phyloP scores from a whole-genome alignment of 2,797 vertebrate species.

The Buceros bicornis region DNA sequence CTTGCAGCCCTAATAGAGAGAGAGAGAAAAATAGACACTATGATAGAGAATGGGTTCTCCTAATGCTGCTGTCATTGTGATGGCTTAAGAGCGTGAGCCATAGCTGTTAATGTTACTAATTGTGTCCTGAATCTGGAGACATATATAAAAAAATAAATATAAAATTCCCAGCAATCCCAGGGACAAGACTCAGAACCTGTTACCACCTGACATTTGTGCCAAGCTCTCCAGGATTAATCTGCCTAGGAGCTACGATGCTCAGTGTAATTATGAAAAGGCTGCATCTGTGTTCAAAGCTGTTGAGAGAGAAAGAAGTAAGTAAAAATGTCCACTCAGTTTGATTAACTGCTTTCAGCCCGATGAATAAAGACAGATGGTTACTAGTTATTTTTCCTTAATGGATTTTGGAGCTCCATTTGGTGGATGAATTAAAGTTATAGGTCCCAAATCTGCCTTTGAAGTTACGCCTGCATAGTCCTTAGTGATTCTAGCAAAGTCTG shows the following conservation, averaged over 20 bases:
- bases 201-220: slow-evolving; percentile 57
- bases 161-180: neutral
- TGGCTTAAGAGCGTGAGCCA: neutral
- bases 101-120: neutral
- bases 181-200: slow-evolving; percentile 20
- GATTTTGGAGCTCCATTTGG: slow-evolving; percentile 57
- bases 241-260: slow-evolving; percentile 47
- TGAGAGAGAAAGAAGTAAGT: slow-evolving; percentile 70
- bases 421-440: slow-evolving; percentile 66
- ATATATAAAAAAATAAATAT: neutral
- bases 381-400: slow-evolving; percentile 71
- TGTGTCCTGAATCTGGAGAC: neutral
- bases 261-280: slow-evolving; percentile 75
- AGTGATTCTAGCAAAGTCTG: slow-evolving; percentile 13
- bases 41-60: neutral
- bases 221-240: slow-evolving; percentile 62
- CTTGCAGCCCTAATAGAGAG: neutral
- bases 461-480: neutral
- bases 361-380: slow-evolving; percentile 76
- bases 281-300: slow-evolving; percentile 79
- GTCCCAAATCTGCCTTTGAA: slow-evolving; percentile 66
- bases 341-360: slow-evolving; percentile 72
- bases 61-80: neutral
- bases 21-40: neutral
- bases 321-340: slow-evolving; percentile 77